Percentiles rank a stretch among this genome's conserved stretches.
Evolutionary conservation across 2,113 vertebrate species (phyloP).

Genomic region (Silurus meridionalis): DNA sequence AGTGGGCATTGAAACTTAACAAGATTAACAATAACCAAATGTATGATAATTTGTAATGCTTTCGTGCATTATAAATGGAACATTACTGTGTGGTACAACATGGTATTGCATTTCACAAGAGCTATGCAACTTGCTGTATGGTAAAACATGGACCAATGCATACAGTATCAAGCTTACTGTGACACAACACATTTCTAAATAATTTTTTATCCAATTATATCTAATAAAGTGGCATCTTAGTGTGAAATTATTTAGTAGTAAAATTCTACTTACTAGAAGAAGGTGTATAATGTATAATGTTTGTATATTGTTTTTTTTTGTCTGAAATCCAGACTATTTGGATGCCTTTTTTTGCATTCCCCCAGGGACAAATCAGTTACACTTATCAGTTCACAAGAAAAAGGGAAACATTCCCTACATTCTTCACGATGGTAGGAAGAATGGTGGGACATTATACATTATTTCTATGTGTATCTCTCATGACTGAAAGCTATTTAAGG

Average conservation of each 20-base stretch:
- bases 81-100: not conserved
- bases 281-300: not conserved
- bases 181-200: not conserved
- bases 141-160: not conserved
- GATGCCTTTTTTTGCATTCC: conserved; percentile 23
- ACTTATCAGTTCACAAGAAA: conserved; percentile 61
- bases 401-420: conserved; percentile 69
- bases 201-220: not conserved
- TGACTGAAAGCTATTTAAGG: not conserved
- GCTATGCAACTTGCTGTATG: not conserved
- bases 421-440: conserved; percentile 64
- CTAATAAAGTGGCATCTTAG: not conserved
- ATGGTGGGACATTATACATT: conserved; percentile 22
- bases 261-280: not conserved
- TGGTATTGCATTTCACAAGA: not conserved
- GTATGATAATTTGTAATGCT: too few relatives aligned
- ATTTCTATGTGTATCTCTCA: not conserved
- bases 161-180: not conserved
- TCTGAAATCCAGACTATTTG: conserved; percentile 55
- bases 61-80: not conserved
- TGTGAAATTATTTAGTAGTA: not conserved
- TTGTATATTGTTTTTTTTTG: not conserved
- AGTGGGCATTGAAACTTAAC: not conserved
- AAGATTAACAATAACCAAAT: too few relatives aligned
- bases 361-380: conserved; percentile 54